Base-by-base conservation (phyloP, 2,888 invertebrate genomes). In the Oxyteleia sp. region DNA sequence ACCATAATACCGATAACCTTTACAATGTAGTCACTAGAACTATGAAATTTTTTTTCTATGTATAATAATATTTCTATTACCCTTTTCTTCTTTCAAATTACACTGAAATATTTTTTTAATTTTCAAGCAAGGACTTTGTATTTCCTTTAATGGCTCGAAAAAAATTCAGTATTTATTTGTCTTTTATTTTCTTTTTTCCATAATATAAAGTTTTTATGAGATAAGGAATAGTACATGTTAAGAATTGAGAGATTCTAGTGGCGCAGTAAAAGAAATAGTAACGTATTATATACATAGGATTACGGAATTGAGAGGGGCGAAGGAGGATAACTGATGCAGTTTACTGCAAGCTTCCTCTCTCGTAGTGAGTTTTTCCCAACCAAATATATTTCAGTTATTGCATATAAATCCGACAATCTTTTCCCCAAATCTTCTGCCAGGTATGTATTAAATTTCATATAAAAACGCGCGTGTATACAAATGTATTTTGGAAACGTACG, bases 391-490 rank as follows among this genome's bases (percentile, higher is more conserved):
- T 53, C 29, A 53, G 55, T 51, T 64, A 64, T 64, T 64, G 64
- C 64, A 51, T 64, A 64, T 64, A 64, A 64, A 64, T 64, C 64
- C 23, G 51, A 64, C 51, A 64, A 64, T 64, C 64, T 64, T 64
- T 64, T 38, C 26, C 38, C 49, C 35, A 49, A 49, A 64, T 64
- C 64, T 47, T 32, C 63, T 32, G 29, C 47, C 63, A 63, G 63
- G 13, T 47, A 18, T 47, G 23, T 11, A 47, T 63, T 63, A 43
- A 61, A 61, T 38, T 59, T 59, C 41, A 59, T 29, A 53, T 53
- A 53, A 53, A 53, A n/a, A n/a, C n/a, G n/a, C n/a, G n/a, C n/a
- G n/a, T n/a, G n/a, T n/a, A n/a, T n/a, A n/a, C n/a, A n/a, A n/a
- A n/a, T n/a, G n/a, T n/a, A n/a, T n/a, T n/a, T n/a, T n/a, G n/a